Base-by-base conservation (phyloP, 2,888 invertebrate genomes). In the Sceliomorpha sp. region DNA sequence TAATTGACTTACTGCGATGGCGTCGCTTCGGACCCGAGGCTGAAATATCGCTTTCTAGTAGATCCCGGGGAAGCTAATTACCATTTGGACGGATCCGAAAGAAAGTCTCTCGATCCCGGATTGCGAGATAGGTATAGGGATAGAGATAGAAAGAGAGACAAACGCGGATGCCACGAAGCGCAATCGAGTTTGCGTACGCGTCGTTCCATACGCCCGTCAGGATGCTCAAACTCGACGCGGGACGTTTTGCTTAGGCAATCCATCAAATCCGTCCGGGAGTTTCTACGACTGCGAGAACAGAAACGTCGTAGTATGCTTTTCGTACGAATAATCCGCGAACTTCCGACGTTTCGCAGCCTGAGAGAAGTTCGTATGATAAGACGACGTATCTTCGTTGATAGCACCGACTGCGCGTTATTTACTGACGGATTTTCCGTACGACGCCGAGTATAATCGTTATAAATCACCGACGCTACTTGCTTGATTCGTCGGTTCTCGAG, bases 401-500 rank as follows among this genome's bases (percentile, higher is more conserved):
- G 81, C 79, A 77, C 78, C 71, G 70, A 71, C 75, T 60, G 78
- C 80, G 78, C 77, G 80, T 82, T 83, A 82, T 82, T 82, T 80
- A 81, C 78, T 75, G 78, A 76, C 76, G 76, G 70, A n/a, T n/a
- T 76, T 70, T 72, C 5, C 70, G 77, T 74, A 77, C 80, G 77
- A 78, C 76, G 77, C 75, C 77, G 75, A 47, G 69, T 81, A n/a
- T n/a, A 84, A 82, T 84, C 80, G 80, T 80, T 78, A 81, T 82
- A 84, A 83, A 84, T 83, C 81, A 83, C 75, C 75, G 53, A 67
- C 69, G 71, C 74, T n/a, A n/a, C n/a, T 68, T 68, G 70, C 55
- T 60, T 67, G 60, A 67, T 59, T 67, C 55, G 55, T 67, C 59
- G 59, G 58, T 51, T 58, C 59, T 34, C 37, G 34, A 37, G 20